phyloP scores from a whole-genome alignment of 2,888 invertebrate genomes.

The Drosophila emarginata region DNA sequence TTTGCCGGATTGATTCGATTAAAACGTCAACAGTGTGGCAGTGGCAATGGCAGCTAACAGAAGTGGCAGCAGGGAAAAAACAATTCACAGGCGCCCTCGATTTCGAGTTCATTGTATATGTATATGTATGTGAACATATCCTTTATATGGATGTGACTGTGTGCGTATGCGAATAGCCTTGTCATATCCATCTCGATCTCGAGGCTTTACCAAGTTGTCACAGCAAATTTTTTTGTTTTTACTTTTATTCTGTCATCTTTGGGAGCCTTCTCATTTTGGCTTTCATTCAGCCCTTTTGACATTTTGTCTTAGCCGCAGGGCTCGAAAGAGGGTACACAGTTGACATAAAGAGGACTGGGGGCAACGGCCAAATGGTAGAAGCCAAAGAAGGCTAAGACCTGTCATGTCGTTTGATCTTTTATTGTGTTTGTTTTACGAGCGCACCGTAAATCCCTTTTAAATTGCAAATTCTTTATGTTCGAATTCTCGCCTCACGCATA shows the following conservation, averaged over 20 bases:
- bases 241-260: slow-evolving; percentile 55
- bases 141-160: slow-evolving; percentile 2
- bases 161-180: slow-evolving; percentile 43
- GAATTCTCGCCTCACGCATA: slow-evolving; percentile 57
- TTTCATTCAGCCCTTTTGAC: slow-evolving; percentile 58
- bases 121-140: slow-evolving; percentile 13
- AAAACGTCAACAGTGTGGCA: slow-evolving; percentile 65
- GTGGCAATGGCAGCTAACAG: not conserved
- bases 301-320: slow-evolving; percentile 59
- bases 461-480: slow-evolving; percentile 78
- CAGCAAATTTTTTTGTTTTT: slow-evolving; percentile 72
- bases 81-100: slow-evolving; percentile 59
- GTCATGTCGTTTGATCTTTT: slow-evolving; percentile 76
- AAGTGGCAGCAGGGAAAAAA: slow-evolving; percentile 41
- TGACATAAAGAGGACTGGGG: slow-evolving; percentile 3
- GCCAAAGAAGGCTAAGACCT: slow-evolving; percentile 52
- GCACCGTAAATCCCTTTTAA: slow-evolving; percentile 74
- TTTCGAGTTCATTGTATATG: slow-evolving; percentile 45
- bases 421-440: slow-evolving; percentile 77
- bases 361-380: slow-evolving; percentile 23
- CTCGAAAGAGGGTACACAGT: slow-evolving; percentile 20
- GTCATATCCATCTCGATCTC: slow-evolving; percentile 71
- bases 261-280: not conserved
- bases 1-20: slow-evolving; percentile 70
- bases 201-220: slow-evolving; percentile 66